Evolutionary conservation across 2,888 invertebrate species (phyloP).

Genomic region (Neoscelio sp.): DNA sequence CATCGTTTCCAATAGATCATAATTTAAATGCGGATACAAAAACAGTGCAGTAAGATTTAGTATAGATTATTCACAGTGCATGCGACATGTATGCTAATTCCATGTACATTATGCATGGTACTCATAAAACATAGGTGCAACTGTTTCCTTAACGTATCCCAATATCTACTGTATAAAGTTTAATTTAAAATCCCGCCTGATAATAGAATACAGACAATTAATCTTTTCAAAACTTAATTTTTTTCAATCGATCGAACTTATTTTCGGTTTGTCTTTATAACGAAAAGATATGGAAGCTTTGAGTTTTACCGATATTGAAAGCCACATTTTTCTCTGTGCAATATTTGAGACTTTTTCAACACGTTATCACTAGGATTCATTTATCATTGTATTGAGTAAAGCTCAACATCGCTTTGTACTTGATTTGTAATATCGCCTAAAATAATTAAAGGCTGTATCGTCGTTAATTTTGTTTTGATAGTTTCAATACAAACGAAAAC

Average conservation of each 20-base stretch:
- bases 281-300: slow-evolving; percentile 30
- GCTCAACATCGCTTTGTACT: slow-evolving; percentile 50
- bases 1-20: no score
- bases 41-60: no score
- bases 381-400: slow-evolving; percentile 46
- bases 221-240: slow-evolving; percentile 8
- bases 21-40: no score
- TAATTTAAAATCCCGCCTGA: no score
- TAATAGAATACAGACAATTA: no score
- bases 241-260: slow-evolving; percentile 32
- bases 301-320: slow-evolving; percentile 27
- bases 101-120: no score
- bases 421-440: slow-evolving; percentile 22
- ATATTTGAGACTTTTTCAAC: slow-evolving; percentile 32
- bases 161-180: no score
- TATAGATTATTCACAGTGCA: no score
- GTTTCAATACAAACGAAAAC: slow-evolving; percentile 13
- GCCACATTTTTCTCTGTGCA: slow-evolving; percentile 5
- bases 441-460: slow-evolving; percentile 41
- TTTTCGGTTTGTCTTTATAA: slow-evolving; percentile 30
- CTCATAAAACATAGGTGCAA: no score
- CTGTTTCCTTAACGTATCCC: no score
- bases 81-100: no score
- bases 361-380: slow-evolving; percentile 36
- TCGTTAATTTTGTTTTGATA: slow-evolving; percentile 50